Percentiles rank a stretch among this genome's conserved stretches.
phyloP scores from a whole-genome alignment of 2,797 vertebrate species.

The Chaetodon trifasciatus region DNA sequence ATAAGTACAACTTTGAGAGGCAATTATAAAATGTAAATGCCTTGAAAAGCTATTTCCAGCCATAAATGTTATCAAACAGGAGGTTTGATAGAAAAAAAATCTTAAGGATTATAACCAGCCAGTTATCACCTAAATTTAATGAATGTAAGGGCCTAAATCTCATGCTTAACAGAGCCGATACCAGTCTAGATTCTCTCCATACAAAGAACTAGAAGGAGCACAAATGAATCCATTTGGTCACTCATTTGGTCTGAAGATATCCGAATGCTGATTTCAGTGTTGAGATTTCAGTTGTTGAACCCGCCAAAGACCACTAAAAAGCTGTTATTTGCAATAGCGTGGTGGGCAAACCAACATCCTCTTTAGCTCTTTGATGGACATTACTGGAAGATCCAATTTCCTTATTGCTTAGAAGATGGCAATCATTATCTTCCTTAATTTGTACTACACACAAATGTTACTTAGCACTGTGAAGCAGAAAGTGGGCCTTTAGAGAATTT shows the following conservation, averaged over 20 bases:
- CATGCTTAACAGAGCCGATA: background rate
- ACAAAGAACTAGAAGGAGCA: constrained; percentile 1
- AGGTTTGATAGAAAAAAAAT: background rate
- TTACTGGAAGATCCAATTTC: constrained; percentile 53
- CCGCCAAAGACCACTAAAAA: constrained; percentile 52
- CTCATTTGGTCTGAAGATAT: constrained; percentile 11
- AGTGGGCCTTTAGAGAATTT: constrained; percentile 7
- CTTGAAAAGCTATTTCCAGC: background rate
- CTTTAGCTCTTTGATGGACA: constrained; percentile 47
- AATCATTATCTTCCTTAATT: constrained; percentile 6
- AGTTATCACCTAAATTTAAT: constrained; percentile 11
- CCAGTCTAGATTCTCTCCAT: background rate
- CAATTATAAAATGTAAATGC: background rate
- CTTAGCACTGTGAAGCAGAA: constrained; percentile 10
- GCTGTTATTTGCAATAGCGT: constrained; percentile 75
- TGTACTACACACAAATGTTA: constrained; percentile 10
- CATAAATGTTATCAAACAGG: background rate
- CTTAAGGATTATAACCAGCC: constrained; percentile 14
- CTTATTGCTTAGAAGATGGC: constrained; percentile 48
- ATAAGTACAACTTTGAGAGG: background rate
- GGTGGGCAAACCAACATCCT: constrained; percentile 75
- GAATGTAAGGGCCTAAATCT: background rate
- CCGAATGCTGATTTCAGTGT: constrained; percentile 50
- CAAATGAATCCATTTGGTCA: background rate
- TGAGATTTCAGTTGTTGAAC: constrained; percentile 65